Conservation (phyloP, 2,888 invertebrate genomes). For the Pegoplata infirma region DNA sequence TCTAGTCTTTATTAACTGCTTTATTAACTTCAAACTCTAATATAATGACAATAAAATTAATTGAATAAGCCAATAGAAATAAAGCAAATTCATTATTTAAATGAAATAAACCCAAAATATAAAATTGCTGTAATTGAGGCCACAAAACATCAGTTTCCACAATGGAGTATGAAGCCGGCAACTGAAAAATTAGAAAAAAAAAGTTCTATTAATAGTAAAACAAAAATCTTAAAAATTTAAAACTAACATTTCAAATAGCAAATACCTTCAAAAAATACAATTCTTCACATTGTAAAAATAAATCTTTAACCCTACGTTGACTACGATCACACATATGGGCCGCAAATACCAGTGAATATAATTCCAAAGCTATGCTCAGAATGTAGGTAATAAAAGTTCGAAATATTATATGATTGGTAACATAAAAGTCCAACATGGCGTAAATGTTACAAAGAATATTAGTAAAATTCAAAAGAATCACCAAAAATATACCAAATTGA, state of each 20-base stretch:
- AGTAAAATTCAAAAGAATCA: slow-evolving; percentile 69
- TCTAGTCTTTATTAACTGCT: neutral
- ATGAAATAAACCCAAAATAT: slow-evolving; percentile 70
- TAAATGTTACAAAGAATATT: slow-evolving; percentile 73
- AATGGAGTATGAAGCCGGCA: slow-evolving; percentile 7
- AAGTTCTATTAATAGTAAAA: neutral
- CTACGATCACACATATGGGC: slow-evolving; percentile 67
- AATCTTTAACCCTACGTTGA: slow-evolving; percentile 63
- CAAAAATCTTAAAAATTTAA: neutral
- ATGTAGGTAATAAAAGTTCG: slow-evolving; percentile 70
- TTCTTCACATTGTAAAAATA: slow-evolving; percentile 65
- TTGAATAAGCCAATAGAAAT: slow-evolving; percentile 71
- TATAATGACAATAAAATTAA: slow-evolving; percentile 73
- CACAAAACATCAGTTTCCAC: slow-evolving; percentile 53
- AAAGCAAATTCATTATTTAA: slow-evolving; percentile 72
- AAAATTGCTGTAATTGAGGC: slow-evolving; percentile 65
- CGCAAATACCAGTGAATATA: slow-evolving; percentile 67
- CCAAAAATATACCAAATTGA: slow-evolving; percentile 70
- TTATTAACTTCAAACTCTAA: slow-evolving; percentile 67
- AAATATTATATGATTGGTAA: slow-evolving; percentile 67
- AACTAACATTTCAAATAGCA: slow-evolving; percentile 55
- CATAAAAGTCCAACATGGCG: slow-evolving; percentile 72
- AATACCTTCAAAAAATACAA: slow-evolving; percentile 57
- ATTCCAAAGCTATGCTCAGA: slow-evolving; percentile 65
- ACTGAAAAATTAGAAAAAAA: slow-evolving; percentile 19